Base-by-base conservation (phyloP, 2,888 invertebrate genomes). In the Ferdinandea cuprea region DNA sequence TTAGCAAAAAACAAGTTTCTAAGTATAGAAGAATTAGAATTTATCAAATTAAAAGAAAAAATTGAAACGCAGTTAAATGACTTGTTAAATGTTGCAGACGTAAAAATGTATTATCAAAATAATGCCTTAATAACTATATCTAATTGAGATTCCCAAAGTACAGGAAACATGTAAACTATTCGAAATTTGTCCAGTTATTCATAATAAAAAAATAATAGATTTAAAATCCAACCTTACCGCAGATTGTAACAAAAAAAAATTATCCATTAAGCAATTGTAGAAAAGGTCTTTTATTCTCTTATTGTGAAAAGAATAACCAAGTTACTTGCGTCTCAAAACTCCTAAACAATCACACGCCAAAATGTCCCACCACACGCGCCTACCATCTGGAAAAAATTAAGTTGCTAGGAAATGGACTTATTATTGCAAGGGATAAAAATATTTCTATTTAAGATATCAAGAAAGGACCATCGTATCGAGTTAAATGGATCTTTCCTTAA, bases 81-180 rank as follows among this genome's bases (percentile, higher is more conserved):
- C 2, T 32, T 9, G 32, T 3, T 32, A 8, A 32, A 32, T 7
- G 11, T 32, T 32, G 32, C 32, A 7, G 32, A 32, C 11, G 58
- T 48, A 40, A 19, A 30, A 65, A 40, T 25, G 25, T 25, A 50
- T 37, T 65, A 9, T 40, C 37, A 42, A 65, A 52, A 28, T 50
- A 28, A 40, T 40, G 40, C 17, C 28, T 50, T 6, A 65, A 52
- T 15, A n/a, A n/a, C n/a, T n/a, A 19, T 61, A 19, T 35, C 8
- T 25, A 68, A 56, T n/a, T 30, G 25, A 48, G 56, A 56, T 25
- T 25, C 25, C 25, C 56, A 56, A 32, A n/a, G 40, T 58, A 17
- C 69, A 48, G 15, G 30, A 32, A 32, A 9, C 5, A 3, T 32
- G 32, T 32, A 32, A 32, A 11, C 32, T 32, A 32, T 7, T 32